Base-by-base conservation (phyloP, 23 tunicate genomes). In the Trididemnum clinides region DNA sequence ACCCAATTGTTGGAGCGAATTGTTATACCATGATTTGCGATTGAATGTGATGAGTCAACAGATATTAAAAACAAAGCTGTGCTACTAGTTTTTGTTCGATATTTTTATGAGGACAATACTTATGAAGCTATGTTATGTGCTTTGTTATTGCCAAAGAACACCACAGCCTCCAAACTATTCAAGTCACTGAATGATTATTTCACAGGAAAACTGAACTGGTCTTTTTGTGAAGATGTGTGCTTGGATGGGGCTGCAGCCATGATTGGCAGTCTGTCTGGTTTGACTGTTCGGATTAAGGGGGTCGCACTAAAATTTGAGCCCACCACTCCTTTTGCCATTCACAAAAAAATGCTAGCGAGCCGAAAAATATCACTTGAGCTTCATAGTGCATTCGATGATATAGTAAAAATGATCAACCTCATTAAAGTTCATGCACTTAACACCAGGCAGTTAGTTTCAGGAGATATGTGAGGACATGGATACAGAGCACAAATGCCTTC, bases 391-490 rank as follows among this genome's bases (percentile, higher is more conserved):
- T 37, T 88, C 34, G 29, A 88, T 25, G 82, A 88, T 35, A 76
- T 88, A 37, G 87, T 82, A 33, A 51, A 33, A 54, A 38, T 82
- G 10, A 70, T 88, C 44, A 88, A 82, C 83, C 72, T 64, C 57
- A 85, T 90, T 32, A 90, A 90, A 90, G 63, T 81, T 19, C 63
- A 78, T 35, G 85, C 85, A 23, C 64, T 88, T 36, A 88, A 88
- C 82, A 29, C 92, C 33, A 87, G 92, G 1, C 82, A 82, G 82
- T 88, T 88, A n/a, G n/a, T 90, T 90, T 65, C 88, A 88, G 83
- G 88, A 88, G 33, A 59, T 88, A 26, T 85, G 89, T 85, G 92
- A 35, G 28, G 82, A 75, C 51, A 54, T 88, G 77, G 83, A 73
- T 49, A 64, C 88, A 35, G 65, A 88, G 64, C 77, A 51, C 84